Conservation (phyloP, 2,797 vertebrate genomes). For the Lacerta agilis region DNA sequence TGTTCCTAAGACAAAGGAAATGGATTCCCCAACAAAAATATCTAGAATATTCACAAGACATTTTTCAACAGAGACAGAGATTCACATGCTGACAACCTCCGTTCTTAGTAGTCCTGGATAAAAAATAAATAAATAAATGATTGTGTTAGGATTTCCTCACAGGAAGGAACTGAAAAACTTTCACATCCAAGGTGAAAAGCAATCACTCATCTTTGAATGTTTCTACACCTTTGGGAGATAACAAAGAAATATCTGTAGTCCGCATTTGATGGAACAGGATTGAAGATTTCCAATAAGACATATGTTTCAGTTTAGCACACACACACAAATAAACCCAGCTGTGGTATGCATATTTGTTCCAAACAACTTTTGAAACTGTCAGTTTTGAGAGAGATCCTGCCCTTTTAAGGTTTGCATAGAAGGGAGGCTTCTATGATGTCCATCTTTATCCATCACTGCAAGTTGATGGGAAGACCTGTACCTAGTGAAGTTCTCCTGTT, state of each 20-base stretch:
- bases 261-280: background rate
- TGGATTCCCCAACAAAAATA: background rate
- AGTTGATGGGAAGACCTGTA: background rate
- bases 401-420: background rate
- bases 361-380: background rate
- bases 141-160: background rate
- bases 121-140: background rate
- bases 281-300: slow-evolving; percentile 11
- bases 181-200: slow-evolving; percentile 13
- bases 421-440: background rate
- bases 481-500: background rate
- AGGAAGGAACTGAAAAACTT: background rate
- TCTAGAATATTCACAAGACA: background rate
- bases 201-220: background rate
- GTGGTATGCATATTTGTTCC: background rate
- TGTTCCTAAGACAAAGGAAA: background rate
- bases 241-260: background rate
- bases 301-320: background rate
- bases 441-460: background rate
- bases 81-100: background rate
- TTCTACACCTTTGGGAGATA: background rate
- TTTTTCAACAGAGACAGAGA: accelerated
- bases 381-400: background rate
- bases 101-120: background rate
- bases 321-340: background rate